Percentiles rank a stretch among this genome's conserved stretches.
Conservation (phyloP, 2,797 vertebrate genomes). For the Gallirallus australis region DNA sequence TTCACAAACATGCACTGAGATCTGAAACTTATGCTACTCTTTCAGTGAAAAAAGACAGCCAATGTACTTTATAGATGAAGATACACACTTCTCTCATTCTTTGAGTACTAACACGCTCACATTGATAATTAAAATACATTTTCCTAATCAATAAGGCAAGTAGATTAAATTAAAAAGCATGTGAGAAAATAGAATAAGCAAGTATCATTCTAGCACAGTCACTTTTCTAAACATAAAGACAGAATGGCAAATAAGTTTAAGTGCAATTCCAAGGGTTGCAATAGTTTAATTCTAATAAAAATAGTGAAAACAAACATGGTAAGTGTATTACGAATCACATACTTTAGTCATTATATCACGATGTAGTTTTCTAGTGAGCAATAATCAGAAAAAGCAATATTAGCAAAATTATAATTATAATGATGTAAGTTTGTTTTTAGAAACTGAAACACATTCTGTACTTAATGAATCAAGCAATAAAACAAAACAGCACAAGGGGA, state of each 20-base stretch:
- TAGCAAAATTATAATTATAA: constrained; percentile 22
- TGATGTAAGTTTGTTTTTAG: constrained; percentile 2
- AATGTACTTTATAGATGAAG: not conserved
- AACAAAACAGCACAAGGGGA: constrained; percentile 8
- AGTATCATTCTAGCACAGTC: not conserved
- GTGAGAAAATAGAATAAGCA: not conserved
- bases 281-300: constrained; percentile 9
- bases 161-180: not conserved
- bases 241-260: not conserved
- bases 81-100: not conserved
- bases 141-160: not conserved
- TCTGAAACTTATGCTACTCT: not conserved
- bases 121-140: not conserved
- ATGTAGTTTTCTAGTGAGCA: constrained; percentile 17
- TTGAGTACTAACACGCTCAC: not conserved
- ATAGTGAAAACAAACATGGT: not conserved
- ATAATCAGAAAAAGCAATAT: constrained; percentile 29
- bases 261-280: not conserved
- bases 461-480: constrained; percentile 37
- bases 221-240: not conserved
- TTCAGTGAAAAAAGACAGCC: not conserved
- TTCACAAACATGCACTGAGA: not conserved
- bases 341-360: constrained; percentile 5
- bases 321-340: not conserved
- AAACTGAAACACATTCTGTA: constrained; percentile 16